Base-by-base conservation (phyloP, 2,888 invertebrate genomes). In the Podabrus alpinus region DNA sequence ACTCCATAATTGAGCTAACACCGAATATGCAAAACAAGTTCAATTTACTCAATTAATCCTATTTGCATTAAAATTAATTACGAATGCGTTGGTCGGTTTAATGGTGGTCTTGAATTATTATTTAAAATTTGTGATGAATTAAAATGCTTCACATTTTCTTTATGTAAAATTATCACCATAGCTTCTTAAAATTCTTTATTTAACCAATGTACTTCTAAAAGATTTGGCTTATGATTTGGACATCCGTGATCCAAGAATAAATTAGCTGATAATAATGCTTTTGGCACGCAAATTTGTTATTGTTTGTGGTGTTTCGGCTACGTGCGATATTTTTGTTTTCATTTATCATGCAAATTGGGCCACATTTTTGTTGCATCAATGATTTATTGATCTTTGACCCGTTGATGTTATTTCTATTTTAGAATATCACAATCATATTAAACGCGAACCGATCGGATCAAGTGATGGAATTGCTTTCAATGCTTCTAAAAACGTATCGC, bases 261-360 rank as follows among this genome's bases (percentile, higher is more conserved):
- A 60, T 62, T 45, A 24, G n/a, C 11, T 73, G 73, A 73, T 73
- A 73, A 69, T 66, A 16, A 15, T 45, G 45, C 45, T 64, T 69
- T 73, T 73, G 73, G 73, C 73, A 73, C 72, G 59, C 17, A 64
- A 64, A 64, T 64, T n/a, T 68, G 72, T 72, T 72, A 60, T 68
- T 68, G 21, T 68, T 72, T 61, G 59, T 72, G 19, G 61, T 68
- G 72, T 68, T 72, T 72, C 68, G 72, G 68, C 72, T 68, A 64
- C 62, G 60, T 21, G 66, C 66, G 66, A 25, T 71, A 71, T 71
- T 71, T 71, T 59, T 67, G 67, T 60, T 67, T 25, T 67, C 60
- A 71, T 71, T 71, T 67, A 66, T 71, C 66, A 71, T 71, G 71
- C 67, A 71, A 60, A 67, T 71, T 71, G 60, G 17, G 24, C 29